phyloP scores from a whole-genome alignment of 2,888 invertebrate genomes.

The Nymphalis urticae region DNA sequence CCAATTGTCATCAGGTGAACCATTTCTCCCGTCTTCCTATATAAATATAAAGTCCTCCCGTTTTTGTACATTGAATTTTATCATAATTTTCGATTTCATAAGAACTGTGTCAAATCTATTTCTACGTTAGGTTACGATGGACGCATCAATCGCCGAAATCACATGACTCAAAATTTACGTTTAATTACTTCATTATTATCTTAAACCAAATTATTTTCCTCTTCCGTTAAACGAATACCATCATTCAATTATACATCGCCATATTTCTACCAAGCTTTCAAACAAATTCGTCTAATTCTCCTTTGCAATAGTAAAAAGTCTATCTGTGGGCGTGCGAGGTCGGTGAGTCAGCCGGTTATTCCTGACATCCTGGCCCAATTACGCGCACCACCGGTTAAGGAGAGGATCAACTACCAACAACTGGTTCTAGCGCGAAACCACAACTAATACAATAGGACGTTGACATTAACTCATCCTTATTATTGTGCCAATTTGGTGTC shows the following conservation, averaged over 20 bases:
- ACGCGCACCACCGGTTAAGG: conserved; percentile 59
- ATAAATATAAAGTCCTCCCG: no score
- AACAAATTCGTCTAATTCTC: conserved; percentile 11
- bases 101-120: no score
- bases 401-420: conserved; percentile 20
- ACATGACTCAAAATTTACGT: background rate
- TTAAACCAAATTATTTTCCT: background rate
- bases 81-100: no score
- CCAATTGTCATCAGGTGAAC: no score
- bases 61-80: no score
- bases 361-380: conserved; percentile 74
- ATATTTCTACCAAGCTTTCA: conserved; percentile 1
- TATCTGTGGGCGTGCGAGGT: conserved; percentile 54
- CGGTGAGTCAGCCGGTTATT: conserved; percentile 72
- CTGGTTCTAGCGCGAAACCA: conserved; percentile 12
- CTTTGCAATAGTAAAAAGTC: conserved; percentile 27
- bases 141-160: no score
- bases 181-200: background rate
- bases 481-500: background rate
- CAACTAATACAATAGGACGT: conserved; percentile 9
- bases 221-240: background rate
- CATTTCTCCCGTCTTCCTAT: no score
- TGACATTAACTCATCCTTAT: conserved; percentile 11
- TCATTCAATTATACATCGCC: background rate
- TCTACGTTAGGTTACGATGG: no score